phyloP scores from a whole-genome alignment of 2,888 invertebrate species.

The Sarcophaga subvicina region DNA sequence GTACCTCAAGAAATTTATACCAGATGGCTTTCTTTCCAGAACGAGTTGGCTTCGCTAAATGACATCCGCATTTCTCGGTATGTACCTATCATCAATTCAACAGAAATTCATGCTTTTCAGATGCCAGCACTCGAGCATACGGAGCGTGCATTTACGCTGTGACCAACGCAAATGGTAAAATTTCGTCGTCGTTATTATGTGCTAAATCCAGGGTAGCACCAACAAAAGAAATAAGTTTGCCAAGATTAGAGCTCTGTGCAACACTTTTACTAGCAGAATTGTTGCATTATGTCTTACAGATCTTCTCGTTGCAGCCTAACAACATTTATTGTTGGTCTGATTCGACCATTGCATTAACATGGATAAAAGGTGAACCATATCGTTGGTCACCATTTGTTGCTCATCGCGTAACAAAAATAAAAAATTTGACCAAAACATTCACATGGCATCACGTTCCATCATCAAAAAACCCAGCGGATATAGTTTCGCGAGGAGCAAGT shows the following conservation, averaged over 20 bases:
- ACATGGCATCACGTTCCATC: conserved; percentile 26
- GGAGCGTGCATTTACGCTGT: conserved; percentile 38
- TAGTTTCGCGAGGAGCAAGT: conserved; percentile 23
- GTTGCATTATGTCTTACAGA: too few relatives aligned
- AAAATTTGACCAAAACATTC: background rate
- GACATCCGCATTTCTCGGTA: conserved; percentile 11
- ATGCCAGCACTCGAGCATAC: conserved; percentile 23
- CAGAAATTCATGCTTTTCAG: conserved; percentile 35
- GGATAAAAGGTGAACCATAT: conserved; percentile 26
- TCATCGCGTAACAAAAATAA: too few relatives aligned
- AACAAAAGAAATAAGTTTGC: background rate
- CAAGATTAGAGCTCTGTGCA: conserved; percentile 30
- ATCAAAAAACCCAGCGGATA: conserved; percentile 26
- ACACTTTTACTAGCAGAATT: background rate
- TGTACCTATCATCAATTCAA: background rate
- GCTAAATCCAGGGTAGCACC: conserved; percentile 35
- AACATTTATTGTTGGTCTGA: conserved; percentile 29
- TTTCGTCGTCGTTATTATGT: background rate
- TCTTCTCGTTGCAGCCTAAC: too few relatives aligned
- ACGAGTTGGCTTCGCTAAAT: too few relatives aligned
- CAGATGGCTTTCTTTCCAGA: background rate
- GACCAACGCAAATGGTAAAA: background rate
- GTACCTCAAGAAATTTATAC: background rate
- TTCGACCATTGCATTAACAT: conserved; percentile 18
- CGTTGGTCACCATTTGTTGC: background rate